Percentiles rank a stretch among this genome's conserved stretches.
Conservation (phyloP, 2,797 vertebrate species). For the Pseudochirops cupreus region DNA sequence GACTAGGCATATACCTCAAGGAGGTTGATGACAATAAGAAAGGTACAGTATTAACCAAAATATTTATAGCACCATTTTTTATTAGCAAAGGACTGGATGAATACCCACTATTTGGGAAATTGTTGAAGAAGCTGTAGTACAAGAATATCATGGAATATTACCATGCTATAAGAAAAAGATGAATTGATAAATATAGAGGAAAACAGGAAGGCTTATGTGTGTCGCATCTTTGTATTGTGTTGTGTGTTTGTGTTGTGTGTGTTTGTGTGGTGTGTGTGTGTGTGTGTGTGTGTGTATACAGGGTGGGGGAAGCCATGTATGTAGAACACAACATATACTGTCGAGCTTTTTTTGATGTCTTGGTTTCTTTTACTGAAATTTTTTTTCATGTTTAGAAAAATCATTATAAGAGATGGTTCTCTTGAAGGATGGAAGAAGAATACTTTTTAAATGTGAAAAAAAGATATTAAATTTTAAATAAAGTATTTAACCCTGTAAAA, state of each 20-base stretch:
- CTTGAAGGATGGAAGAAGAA: background rate
- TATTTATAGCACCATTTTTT: background rate
- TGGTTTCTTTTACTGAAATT: background rate
- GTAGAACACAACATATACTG: too few species aligned
- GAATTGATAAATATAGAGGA: background rate
- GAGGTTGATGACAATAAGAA: background rate
- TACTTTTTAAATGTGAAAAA: background rate
- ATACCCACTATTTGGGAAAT: background rate
- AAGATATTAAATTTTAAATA: background rate
- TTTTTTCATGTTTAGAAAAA: background rate
- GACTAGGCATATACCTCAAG: background rate
- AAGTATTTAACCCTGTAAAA: background rate
- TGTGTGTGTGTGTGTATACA: accelerated
- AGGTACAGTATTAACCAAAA: background rate
- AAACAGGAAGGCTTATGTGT: background rate
- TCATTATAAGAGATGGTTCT: background rate
- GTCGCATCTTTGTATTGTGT: too few species aligned
- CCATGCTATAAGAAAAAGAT: background rate
- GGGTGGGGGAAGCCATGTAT: background rate
- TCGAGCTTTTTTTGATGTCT: background rate
- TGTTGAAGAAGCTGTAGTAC: background rate
- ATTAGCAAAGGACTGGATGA: background rate
- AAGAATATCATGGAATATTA: background rate
- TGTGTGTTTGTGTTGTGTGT: too few species aligned
- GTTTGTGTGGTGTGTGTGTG: too few species aligned